These are phyloP conservation scores for Ochropleura plecta DNA, from an alignment of 2,888 invertebrate genomes.

Conservation along the genomic window DNA sequence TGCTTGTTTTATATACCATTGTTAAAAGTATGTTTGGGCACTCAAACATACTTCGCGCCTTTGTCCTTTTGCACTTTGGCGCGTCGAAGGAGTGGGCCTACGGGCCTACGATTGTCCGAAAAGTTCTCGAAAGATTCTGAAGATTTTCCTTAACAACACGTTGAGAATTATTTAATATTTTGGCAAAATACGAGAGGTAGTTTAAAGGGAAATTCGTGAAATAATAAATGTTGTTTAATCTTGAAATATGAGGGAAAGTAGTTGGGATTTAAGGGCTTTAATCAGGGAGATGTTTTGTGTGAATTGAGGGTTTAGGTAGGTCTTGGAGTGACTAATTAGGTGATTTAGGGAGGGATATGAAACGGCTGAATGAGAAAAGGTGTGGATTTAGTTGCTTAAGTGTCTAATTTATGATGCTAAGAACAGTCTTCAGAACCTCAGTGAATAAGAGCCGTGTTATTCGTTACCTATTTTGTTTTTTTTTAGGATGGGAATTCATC, in stretches of 20 bases:
- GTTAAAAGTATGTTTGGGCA: constrained; percentile 35
- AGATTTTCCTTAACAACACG: constrained; percentile 21
- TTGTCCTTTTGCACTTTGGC: constrained; percentile 28
- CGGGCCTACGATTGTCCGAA: constrained; percentile 20
- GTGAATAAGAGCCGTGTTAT: neutral
- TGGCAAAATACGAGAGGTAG: constrained; percentile 6
- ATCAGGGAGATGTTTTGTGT: constrained; percentile 5
- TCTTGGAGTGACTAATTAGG: neutral
- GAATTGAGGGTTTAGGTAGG: neutral
- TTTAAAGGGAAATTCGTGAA: neutral
- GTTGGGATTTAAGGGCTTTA: constrained; percentile 5
- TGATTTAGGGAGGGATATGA: neutral
- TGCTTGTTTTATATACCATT: constrained; percentile 29
- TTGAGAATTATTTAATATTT: constrained; percentile 34
- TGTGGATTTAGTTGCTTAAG: neutral
- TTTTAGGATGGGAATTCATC: no score
- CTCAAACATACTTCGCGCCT: constrained; percentile 34
- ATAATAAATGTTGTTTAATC: neutral
- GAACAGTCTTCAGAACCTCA: neutral
- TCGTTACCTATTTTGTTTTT: neutral
- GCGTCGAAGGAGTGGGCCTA: constrained; percentile 8
- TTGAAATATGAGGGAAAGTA: neutral
- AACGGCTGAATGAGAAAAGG: neutral
- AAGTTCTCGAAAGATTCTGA: constrained; percentile 19
- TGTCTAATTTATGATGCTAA: neutral